These are phyloP conservation scores for Podabrus alpinus DNA, from an alignment of 2,888 invertebrate species.

Conservation along the genomic window DNA sequence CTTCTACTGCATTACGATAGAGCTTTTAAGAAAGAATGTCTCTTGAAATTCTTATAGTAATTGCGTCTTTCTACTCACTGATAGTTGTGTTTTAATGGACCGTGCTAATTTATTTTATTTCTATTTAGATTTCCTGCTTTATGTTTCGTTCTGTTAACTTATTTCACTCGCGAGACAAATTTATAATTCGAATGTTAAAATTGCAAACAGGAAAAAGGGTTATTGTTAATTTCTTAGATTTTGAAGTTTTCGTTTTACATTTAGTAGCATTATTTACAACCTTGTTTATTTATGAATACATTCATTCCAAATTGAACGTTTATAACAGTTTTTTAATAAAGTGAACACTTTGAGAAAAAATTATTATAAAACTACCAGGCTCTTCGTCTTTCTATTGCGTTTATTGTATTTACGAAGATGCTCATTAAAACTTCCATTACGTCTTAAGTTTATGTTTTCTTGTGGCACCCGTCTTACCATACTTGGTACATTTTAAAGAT, in stretches of 20 bases:
- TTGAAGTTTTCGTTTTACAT: not conserved
- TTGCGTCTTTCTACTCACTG: conserved; percentile 23
- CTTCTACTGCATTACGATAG: conserved; percentile 4
- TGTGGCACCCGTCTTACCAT: conserved; percentile 16
- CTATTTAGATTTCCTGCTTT: conserved; percentile 19
- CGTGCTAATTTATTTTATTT: conserved; percentile 27
- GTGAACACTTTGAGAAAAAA: not conserved
- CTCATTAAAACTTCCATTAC: conserved; percentile 14
- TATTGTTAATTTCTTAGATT: not conserved
- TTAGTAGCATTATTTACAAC: not conserved
- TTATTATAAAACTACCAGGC: conserved; percentile 3
- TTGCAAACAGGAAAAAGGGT: not conserved
- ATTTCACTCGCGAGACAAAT: conserved; percentile 10
- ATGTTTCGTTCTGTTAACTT: conserved; percentile 10
- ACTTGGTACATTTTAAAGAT: conserved; percentile 15
- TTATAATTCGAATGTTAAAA: not conserved
- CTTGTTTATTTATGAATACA: conserved; percentile 14
- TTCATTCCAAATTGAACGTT: conserved; percentile 5
- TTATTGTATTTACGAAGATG: not conserved
- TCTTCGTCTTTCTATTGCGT: conserved; percentile 10
- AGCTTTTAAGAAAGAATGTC: conserved; percentile 27
- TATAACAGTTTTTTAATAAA: not conserved
- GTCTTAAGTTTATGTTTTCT: conserved; percentile 13
- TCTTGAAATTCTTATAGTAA: conserved; percentile 27
- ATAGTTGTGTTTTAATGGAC: conserved; percentile 28